These are phyloP conservation scores for Andrena minutula DNA, from an alignment of 2,888 invertebrate genomes.

Conservation along the genomic window DNA sequence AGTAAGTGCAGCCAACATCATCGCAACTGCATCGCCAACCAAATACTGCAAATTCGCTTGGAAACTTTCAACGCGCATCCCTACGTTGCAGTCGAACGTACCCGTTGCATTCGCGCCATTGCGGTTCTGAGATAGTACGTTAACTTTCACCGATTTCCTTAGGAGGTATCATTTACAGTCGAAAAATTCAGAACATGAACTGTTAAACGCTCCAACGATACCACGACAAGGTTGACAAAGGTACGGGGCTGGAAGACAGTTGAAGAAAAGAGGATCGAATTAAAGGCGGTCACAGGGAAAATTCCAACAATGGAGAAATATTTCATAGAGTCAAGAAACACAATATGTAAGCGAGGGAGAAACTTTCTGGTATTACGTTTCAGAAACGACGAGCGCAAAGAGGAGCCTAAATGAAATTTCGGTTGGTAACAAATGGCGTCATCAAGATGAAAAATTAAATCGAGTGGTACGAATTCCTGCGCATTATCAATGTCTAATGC, in stretches of 20 bases:
- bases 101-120: slow-evolving; percentile 32
- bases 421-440: slow-evolving; percentile 20
- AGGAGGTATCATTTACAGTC: background rate
- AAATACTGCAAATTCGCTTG: slow-evolving; percentile 39
- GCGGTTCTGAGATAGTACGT: slow-evolving; percentile 21
- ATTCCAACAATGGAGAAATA: background rate
- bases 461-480: slow-evolving; percentile 3
- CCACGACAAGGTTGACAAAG: background rate
- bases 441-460: slow-evolving; percentile 30
- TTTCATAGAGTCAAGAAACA: background rate
- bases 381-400: background rate
- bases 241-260: background rate
- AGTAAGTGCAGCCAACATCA: slow-evolving; percentile 11
- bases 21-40: slow-evolving; percentile 5
- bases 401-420: slow-evolving; percentile 22
- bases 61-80: slow-evolving; percentile 45
- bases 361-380: slow-evolving; percentile 16
- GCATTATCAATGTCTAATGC: slow-evolving; percentile 28
- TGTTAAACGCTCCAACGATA: background rate
- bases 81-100: slow-evolving; percentile 27
- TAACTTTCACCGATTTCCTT: background rate
- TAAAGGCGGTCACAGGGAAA: background rate
- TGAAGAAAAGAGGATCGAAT: background rate
- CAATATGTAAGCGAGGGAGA: background rate
- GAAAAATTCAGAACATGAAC: too few species aligned